Evolutionary conservation across 53 echinoderm and acorn worm genomes (phyloP).

Genomic region (Mesocentrotus franciscanus): DNA sequence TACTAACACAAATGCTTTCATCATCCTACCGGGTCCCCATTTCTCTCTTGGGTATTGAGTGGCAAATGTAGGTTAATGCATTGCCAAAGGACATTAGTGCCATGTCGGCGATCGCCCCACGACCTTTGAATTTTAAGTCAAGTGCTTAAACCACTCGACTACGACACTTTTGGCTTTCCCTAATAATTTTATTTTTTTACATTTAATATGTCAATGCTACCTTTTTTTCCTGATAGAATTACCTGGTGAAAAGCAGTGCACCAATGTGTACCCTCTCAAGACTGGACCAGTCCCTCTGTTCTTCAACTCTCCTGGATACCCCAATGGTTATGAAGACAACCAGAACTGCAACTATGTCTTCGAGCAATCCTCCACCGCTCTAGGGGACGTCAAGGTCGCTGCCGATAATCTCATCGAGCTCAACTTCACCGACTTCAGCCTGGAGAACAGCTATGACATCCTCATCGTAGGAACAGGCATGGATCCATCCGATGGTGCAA

Average conservation of each 20-base stretch:
- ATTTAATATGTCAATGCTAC: neutral
- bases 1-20: too few species aligned
- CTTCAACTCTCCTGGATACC: constrained; percentile 78
- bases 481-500: neutral
- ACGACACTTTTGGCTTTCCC: neutral
- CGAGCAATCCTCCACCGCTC: constrained; percentile 10
- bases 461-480: constrained; percentile 45
- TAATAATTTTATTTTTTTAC: too few species aligned
- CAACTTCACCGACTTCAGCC: constrained; percentile 47
- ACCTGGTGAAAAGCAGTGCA: constrained; percentile 68
- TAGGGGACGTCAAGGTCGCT: neutral
- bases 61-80: too few species aligned
- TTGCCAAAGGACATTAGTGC: too few species aligned
- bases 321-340: constrained; percentile 76
- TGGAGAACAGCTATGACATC: constrained; percentile 59
- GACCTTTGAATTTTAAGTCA: too few species aligned
- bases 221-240: constrained; percentile 29
- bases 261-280: constrained; percentile 67
- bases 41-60: too few species aligned
- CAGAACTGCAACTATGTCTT: constrained; percentile 76
- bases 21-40: too few species aligned
- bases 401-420: constrained; percentile 50
- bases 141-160: too few species aligned
- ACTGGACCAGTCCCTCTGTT: constrained; percentile 56
- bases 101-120: too few species aligned